These are phyloP conservation scores for Channallabes apus DNA, from an alignment of 2,797 vertebrate genomes.

Conservation along the genomic window DNA sequence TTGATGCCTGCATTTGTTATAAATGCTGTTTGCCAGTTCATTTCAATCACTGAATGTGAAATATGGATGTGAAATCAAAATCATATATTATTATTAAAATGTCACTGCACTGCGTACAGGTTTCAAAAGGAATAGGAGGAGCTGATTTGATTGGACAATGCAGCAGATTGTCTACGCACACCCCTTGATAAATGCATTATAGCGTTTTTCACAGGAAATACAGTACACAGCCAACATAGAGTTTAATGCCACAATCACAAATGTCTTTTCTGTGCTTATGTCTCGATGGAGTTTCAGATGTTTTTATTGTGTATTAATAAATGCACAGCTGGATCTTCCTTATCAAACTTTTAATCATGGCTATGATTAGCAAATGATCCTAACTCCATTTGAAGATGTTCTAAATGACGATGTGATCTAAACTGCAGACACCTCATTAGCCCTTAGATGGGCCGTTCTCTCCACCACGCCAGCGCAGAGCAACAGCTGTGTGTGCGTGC, in stretches of 20 bases:
- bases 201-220: not conserved
- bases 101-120: not conserved
- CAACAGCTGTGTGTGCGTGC: slow-evolving; percentile 46
- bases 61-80: slow-evolving; percentile 1
- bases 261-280: not conserved
- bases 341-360: slow-evolving; percentile 42
- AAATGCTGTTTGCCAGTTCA: slow-evolving; percentile 6
- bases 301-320: not conserved
- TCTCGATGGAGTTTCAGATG: no score
- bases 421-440: slow-evolving; percentile 43
- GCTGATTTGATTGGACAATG: not conserved
- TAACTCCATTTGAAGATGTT: slow-evolving; percentile 40
- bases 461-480: slow-evolving; percentile 41
- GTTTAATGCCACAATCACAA: not conserved
- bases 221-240: not conserved
- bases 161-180: not conserved
- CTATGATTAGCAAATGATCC: slow-evolving; percentile 34
- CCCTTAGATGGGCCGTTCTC: slow-evolving; percentile 28
- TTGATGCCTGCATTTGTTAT: not conserved
- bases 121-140: not conserved
- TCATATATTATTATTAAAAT: slow-evolving; percentile 16
- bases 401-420: slow-evolving; percentile 44
- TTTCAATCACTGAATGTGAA: not conserved
- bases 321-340: slow-evolving; percentile 1
- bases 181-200: not conserved